These are phyloP conservation scores for Elachura formosa DNA, from an alignment of 2,113 vertebrate genomes.

Conservation along the genomic window DNA sequence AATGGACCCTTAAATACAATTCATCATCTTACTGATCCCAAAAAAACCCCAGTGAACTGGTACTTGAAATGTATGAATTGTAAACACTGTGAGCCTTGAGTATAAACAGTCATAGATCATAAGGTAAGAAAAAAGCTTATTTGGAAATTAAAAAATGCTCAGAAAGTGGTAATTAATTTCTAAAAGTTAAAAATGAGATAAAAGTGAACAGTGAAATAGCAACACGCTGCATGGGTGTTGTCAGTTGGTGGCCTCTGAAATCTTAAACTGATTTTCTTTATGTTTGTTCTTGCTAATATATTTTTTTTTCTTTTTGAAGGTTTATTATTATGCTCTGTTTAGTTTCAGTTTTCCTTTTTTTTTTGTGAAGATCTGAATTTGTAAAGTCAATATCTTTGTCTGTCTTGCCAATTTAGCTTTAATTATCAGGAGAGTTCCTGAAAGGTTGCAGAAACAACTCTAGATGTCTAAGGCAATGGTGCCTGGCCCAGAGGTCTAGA, in stretches of 20 bases:
- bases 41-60: not conserved
- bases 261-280: constrained; percentile 13
- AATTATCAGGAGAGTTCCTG: constrained; percentile 33
- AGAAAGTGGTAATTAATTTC: not conserved
- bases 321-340: not conserved
- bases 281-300: constrained; percentile 16
- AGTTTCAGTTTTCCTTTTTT: not conserved
- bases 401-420: constrained; percentile 56
- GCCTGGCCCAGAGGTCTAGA: constrained; percentile 32
- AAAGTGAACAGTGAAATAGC: not conserved
- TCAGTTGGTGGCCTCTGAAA: constrained; percentile 43
- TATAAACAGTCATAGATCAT: constrained; percentile 23
- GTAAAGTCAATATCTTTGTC: not conserved
- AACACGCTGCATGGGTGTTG: not conserved
- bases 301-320: not conserved
- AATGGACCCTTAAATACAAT: constrained; percentile 12
- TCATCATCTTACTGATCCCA: not conserved
- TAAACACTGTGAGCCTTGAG: constrained; percentile 16
- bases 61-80: constrained; percentile 20
- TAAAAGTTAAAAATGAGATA: not conserved
- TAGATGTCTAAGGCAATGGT: constrained; percentile 31
- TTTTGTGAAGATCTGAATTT: not conserved
- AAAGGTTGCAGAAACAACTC: constrained; percentile 39
- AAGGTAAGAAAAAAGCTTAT: constrained; percentile 33
- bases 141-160: not conserved